Evolutionary conservation across 2,113 vertebrate species (phyloP), one percentile per base, ranked within the genome.

Genomic region (Hippocampus abdominalis): DNA sequence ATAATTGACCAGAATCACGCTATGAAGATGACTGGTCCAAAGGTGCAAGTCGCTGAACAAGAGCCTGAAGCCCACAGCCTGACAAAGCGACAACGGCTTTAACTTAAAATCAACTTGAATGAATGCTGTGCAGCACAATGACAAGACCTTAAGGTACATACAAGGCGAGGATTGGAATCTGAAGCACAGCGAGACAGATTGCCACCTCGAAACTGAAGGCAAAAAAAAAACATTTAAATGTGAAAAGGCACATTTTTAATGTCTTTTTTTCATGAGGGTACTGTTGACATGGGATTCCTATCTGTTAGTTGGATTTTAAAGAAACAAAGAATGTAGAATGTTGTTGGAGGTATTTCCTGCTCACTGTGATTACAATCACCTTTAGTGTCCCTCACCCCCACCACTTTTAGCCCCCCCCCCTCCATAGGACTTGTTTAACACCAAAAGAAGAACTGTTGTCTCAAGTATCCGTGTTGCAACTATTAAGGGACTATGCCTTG

Each of bases 81-180:
- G 71, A 0, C 36, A 72, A 70, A 64, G 57, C n/a, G 79, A 4
- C 74, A 36, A 75, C 10, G 36, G 13, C 18, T 65, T 44, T 25
- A 27, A n/a, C 10, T 15, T 12, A n/a, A 42, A 25, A 13, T 13
- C 40, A 64, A 15, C 20, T 21, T 64, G 21, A 72, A 81, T 68
- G 2, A 72, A 49, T 63, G 3, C 70, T 40, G 2, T 51, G 73
- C 68, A 39, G 15, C 1, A 68, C 32, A 18, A 44, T 51, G 27
- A 72, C 23, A 15, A 23, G 6, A 20, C 92, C 95, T 95, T 89
- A 96, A 93, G 54, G 92, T 84, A 25, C 94, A 86, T 96, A 96
- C 70, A 95, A 82, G 75, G 96, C 92, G 73, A 96, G 86, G 71
- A 96, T 84, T 51, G 95, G 95, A 70, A 96, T 96, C 90, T 96